phyloP scores from a whole-genome alignment of 2,888 invertebrate species.

The Gastrophysa polygoni region DNA sequence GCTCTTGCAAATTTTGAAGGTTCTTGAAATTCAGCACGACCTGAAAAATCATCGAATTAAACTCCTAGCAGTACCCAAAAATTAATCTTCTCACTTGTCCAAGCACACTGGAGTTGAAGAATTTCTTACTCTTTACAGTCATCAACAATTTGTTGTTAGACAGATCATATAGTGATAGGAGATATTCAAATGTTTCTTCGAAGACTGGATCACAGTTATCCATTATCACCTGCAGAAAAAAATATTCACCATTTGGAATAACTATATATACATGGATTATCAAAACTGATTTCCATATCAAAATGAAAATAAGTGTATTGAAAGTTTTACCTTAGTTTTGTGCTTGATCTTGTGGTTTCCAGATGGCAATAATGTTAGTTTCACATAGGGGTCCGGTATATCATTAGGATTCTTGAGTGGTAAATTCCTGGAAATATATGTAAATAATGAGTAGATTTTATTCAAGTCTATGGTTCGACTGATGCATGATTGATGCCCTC shows the following conservation, averaged over 20 bases:
- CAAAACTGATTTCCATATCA: too few relatives aligned
- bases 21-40: constrained; percentile 69
- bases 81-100: constrained; percentile 49
- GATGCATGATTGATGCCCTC: too few relatives aligned
- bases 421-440: constrained; percentile 68
- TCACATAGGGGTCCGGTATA: constrained; percentile 89
- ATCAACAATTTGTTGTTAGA: constrained; percentile 76
- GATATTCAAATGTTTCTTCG: constrained; percentile 88
- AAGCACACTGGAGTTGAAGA: constrained; percentile 70
- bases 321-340: constrained; percentile 40
- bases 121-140: constrained; percentile 81
- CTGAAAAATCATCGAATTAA: too few relatives aligned
- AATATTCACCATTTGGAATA: too few relatives aligned
- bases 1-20: constrained; percentile 68
- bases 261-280: too few relatives aligned
- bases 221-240: constrained; percentile 70
- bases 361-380: constrained; percentile 79
- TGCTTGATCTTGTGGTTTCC: constrained; percentile 73
- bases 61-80: too few relatives aligned
- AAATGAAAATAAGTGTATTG: too few relatives aligned
- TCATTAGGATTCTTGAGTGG: constrained; percentile 80
- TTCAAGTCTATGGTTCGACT: too few relatives aligned
- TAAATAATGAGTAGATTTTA: too few relatives aligned
- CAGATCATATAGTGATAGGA: constrained; percentile 77
- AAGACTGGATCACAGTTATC: constrained; percentile 87